phyloP scores from a whole-genome alignment of 2,797 vertebrate species.

The Lagocephalus sceleratus region DNA sequence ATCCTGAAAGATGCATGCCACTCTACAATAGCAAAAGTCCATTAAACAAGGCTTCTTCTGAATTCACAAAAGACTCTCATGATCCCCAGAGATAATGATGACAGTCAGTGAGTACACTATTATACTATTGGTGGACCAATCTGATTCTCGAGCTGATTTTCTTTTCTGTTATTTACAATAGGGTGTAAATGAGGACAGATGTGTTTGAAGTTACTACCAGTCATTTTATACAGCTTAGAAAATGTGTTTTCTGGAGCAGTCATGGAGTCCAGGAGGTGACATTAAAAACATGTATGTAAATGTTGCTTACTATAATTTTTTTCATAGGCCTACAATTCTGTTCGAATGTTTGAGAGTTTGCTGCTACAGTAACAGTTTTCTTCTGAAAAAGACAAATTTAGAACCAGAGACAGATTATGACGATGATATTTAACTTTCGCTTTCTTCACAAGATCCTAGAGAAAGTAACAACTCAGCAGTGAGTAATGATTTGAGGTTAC shows the following conservation, averaged over 20 bases:
- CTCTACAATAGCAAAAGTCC: not conserved
- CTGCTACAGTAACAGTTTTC: too few species aligned
- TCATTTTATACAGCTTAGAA: conserved; percentile 36
- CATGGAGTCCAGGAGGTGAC: conserved; percentile 27
- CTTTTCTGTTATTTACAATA: conserved; percentile 71
- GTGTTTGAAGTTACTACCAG: conserved; percentile 28
- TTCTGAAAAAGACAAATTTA: too few species aligned
- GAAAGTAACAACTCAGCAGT: too few species aligned
- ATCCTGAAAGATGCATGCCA: not conserved
- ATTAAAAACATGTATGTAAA: too few species aligned
- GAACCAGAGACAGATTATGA: too few species aligned
- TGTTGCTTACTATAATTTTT: too few species aligned
- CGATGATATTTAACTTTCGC: too few species aligned
- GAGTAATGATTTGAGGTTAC: too few species aligned
- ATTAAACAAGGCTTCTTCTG: conserved; percentile 23
- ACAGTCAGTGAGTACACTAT: conserved; percentile 59
- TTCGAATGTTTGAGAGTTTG: too few species aligned
- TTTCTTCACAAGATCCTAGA: too few species aligned
- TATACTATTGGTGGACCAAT: conserved; percentile 68
- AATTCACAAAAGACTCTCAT: conserved; percentile 16
- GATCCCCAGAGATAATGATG: conserved; percentile 41
- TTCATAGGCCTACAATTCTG: too few species aligned
- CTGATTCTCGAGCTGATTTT: conserved; percentile 47
- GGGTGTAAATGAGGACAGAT: conserved; percentile 42
- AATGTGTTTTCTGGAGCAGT: conserved; percentile 46